Evolutionary conservation across 2,797 vertebrate species (phyloP).

Genomic region (Odontamblyopus rebecca): DNA sequence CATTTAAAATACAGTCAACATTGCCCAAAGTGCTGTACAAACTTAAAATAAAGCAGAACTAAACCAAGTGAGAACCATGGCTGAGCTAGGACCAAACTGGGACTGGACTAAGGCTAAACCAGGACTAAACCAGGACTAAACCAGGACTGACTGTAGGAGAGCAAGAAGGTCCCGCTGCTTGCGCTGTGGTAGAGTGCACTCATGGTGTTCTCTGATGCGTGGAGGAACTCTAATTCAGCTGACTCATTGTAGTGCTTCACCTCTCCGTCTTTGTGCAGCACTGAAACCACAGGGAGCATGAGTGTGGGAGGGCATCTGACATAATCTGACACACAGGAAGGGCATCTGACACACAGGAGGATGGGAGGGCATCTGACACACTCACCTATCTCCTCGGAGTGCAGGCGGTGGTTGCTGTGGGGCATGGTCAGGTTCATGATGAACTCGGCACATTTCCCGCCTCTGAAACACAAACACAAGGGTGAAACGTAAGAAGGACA

Average conservation of each 20-base stretch:
- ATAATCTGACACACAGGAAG: neutral
- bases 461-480: neutral
- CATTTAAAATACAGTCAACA: too few relatives aligned
- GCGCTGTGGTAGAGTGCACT: fast-evolving
- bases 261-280: neutral
- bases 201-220: slow-evolving; percentile 2
- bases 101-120: neutral
- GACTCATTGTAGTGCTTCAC: neutral
- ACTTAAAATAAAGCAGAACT: neutral
- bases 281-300: neutral
- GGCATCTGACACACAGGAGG: neutral
- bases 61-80: neutral
- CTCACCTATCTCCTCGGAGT: neutral
- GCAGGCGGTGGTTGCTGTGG: neutral
- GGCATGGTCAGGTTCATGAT: neutral
- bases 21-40: too few relatives aligned
- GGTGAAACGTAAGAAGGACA: too few relatives aligned
- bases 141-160: slow-evolving; percentile 17
- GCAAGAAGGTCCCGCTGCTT: fast-evolving
- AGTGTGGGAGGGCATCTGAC: neutral
- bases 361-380: neutral
- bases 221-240: neutral
- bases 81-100: neutral
- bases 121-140: neutral
- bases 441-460: neutral